A percentile compares a stretch with the other conserved stretches of the same genome.
Evolutionary conservation across 2,113 vertebrate species (phyloP).

Genomic region (Cercocebus atys): DNA sequence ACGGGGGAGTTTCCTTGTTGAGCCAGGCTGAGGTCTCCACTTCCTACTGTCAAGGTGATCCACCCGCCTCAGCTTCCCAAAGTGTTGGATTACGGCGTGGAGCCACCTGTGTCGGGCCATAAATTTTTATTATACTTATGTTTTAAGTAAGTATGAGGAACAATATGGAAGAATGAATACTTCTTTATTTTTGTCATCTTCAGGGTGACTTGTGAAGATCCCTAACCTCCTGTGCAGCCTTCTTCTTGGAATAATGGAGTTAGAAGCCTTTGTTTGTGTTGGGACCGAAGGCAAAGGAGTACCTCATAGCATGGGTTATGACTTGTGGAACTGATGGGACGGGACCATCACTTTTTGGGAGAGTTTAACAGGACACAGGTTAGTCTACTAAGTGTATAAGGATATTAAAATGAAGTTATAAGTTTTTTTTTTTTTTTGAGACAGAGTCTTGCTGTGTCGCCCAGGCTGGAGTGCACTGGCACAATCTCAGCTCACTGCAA

Average conservation of each 20-base stretch:
- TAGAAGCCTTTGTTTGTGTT: slow-evolving; percentile 97
- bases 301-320: slow-evolving; percentile 96
- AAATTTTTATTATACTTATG: slow-evolving; percentile 18
- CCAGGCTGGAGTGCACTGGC: too few relatives aligned
- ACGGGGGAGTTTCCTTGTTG: too few relatives aligned
- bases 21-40: too few relatives aligned
- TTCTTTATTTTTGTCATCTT: too few relatives aligned
- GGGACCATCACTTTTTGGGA: slow-evolving; percentile 96
- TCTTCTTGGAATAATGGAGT: slow-evolving; percentile 93
- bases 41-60: too few relatives aligned
- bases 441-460: too few relatives aligned
- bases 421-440: too few relatives aligned
- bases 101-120: background rate
- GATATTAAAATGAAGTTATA: background rate
- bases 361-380: slow-evolving; percentile 96
- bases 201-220: slow-evolving; percentile 99
- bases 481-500: too few relatives aligned
- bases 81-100: background rate
- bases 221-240: slow-evolving; percentile 96
- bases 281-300: slow-evolving; percentile 94
- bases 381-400: slow-evolving; percentile 55
- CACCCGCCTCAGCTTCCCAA: background rate
- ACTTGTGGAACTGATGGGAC: slow-evolving; percentile 93
- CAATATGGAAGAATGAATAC: background rate
- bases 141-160: background rate